Evolutionary conservation across 1,140 invertebrate species (phyloP), one percentile per base, ranked within the genome.

Genomic region (Magallana ariakensis): DNA sequence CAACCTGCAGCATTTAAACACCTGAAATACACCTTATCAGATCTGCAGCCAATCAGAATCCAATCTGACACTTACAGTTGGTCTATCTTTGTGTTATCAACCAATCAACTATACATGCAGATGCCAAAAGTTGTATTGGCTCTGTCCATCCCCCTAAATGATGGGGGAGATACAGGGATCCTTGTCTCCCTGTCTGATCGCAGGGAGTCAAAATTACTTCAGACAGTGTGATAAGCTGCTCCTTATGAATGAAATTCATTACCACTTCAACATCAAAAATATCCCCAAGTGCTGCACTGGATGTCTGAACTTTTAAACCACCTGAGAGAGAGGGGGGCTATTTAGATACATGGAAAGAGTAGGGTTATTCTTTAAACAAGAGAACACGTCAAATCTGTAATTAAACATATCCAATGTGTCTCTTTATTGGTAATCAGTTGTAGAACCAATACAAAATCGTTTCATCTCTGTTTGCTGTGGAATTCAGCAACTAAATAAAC

Each of bases 361-460:
- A 26, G 33, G 33, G 33, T 46, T 46, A 75, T 75, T 26, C 11
- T 75, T 75, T 75, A 75, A 46, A 46, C 33, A 46, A 75, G 22
- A 75, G 66, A 75, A 75, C 22, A 75, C 66, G 33, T 75, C 15
- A 26, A 22, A 26, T 22, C 66, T 26, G 66, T 26, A 75, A 75
- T 75, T 22, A 60, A 75, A 33, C 66, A 75, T 75, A 26, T 75
- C 22, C 6, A 75, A 75, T 75, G 66, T 75, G 66, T 75, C 66
- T 75, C 33, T 75, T 75, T 75, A 10, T 26, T 75, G 13, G 66
- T 75, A 75, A 75, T 75, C 66, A 75, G 66, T 26, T 75, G 66
- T 75, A 75, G 66, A 75, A 75, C 22, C 66, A 75, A 75, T 75
- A 75, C 19, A 75, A 75, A 75, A 75, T 75, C 66, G 22, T 75